phyloP scores from a whole-genome alignment of 2,888 invertebrate genomes.

The Stenodera caucasica region DNA sequence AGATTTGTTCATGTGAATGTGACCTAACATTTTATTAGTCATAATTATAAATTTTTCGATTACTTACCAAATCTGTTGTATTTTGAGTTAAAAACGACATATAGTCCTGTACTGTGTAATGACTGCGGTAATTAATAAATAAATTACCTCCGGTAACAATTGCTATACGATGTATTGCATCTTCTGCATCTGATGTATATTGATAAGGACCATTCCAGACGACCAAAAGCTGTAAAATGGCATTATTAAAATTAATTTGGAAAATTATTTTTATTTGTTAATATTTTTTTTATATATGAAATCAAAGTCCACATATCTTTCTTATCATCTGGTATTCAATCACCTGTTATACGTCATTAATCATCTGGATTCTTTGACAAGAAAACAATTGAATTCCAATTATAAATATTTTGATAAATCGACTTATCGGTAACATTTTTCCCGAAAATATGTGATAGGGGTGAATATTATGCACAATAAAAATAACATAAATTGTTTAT shows the following conservation, averaged over 20 bases:
- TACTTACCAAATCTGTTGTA: slow-evolving; percentile 8
- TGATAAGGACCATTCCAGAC: slow-evolving; percentile 57
- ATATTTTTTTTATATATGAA: neutral
- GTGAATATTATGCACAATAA: too few relatives aligned
- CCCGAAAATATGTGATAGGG: too few relatives aligned
- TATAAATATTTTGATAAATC: too few relatives aligned
- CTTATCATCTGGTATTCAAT: neutral
- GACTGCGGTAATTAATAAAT: slow-evolving; percentile 42
- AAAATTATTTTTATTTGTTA: slow-evolving; percentile 1
- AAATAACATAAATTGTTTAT: too few relatives aligned
- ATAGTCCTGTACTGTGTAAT: slow-evolving; percentile 32
- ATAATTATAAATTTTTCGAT: too few relatives aligned
- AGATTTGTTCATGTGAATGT: too few relatives aligned
- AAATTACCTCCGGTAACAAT: slow-evolving; percentile 56
- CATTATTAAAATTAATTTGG: slow-evolving; percentile 7
- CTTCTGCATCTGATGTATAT: slow-evolving; percentile 53
- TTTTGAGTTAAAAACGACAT: slow-evolving; percentile 23
- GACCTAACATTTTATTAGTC: too few relatives aligned
- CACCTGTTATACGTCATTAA: neutral
- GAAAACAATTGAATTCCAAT: too few relatives aligned
- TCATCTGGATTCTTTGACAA: too few relatives aligned
- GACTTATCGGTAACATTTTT: too few relatives aligned
- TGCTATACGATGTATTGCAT: slow-evolving; percentile 55
- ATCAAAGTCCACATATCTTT: neutral
- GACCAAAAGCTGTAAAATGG: slow-evolving; percentile 53